phyloP scores from a whole-genome alignment of 2,888 invertebrate species.

The Eupithecia pulchellata region DNA sequence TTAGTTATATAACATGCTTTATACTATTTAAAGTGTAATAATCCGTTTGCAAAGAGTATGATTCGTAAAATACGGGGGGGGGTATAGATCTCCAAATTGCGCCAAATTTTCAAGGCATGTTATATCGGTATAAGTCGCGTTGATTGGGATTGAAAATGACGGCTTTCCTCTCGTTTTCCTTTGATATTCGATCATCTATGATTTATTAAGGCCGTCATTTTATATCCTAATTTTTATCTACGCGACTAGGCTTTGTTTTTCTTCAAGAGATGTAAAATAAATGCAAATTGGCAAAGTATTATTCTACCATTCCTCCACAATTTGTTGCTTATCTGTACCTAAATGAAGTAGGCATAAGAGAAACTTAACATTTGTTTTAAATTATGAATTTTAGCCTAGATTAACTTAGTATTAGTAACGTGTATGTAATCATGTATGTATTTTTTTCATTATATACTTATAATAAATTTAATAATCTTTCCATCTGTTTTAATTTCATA shows the following conservation, averaged over 20 bases:
- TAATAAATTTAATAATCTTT: slow-evolving; percentile 54
- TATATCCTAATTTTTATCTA: background rate
- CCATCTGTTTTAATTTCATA: slow-evolving; percentile 39
- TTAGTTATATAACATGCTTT: background rate
- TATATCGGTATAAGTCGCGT: background rate
- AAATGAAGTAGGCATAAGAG: slow-evolving; percentile 62
- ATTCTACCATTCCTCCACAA: slow-evolving; percentile 57
- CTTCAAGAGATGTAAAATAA: slow-evolving; percentile 1
- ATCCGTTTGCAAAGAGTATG: background rate
- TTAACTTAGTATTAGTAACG: slow-evolving; percentile 52
- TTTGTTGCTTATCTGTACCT: slow-evolving; percentile 37
- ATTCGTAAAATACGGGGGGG: background rate
- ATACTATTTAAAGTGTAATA: background rate
- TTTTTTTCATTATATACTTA: slow-evolving; percentile 67
- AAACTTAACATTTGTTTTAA: slow-evolving; percentile 48
- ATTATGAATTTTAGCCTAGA: slow-evolving; percentile 62
- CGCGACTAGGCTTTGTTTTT: background rate
- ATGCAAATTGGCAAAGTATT: slow-evolving; percentile 46
- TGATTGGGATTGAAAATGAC: background rate
- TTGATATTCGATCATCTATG: background rate
- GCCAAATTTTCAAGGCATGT: background rate
- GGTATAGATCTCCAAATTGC: background rate
- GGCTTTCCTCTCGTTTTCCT: background rate
- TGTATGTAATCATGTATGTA: slow-evolving; percentile 74
- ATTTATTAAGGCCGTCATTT: background rate